Evolutionary conservation across 2,113 vertebrate species (phyloP).

Genomic region (Sclerurus mexicanus): DNA sequence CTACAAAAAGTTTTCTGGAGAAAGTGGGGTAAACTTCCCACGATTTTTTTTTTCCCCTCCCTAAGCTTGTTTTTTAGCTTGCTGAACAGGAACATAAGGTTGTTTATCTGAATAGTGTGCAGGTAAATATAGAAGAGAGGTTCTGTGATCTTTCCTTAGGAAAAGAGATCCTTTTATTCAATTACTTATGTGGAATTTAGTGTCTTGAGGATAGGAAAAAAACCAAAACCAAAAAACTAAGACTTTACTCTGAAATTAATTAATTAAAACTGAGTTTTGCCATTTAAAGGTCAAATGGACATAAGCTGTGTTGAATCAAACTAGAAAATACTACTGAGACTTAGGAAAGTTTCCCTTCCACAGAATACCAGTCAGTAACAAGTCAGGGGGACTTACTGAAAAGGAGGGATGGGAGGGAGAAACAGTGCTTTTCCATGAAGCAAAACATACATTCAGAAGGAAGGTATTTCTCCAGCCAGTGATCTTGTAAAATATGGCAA

Average conservation of each 20-base stretch:
- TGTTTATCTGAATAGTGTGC: neutral
- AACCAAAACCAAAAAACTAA: neutral
- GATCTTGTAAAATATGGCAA: neutral
- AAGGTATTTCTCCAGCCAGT: neutral
- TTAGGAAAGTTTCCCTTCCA: neutral
- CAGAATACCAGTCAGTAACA: neutral
- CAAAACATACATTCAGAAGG: neutral
- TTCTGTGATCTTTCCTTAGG: neutral
- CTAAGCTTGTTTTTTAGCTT: neutral
- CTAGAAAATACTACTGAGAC: neutral
- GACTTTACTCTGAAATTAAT: neutral
- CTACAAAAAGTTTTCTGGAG: neutral
- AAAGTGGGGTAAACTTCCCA: neutral
- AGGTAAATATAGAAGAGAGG: neutral
- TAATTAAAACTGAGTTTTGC: neutral
- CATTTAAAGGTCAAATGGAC: conserved; percentile 31
- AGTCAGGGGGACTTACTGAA: neutral
- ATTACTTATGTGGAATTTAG: neutral
- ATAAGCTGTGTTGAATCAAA: neutral
- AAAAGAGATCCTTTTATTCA: neutral
- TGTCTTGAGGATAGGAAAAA: neutral
- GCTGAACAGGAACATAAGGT: neutral
- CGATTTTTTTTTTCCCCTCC: neutral
- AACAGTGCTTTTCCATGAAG: neutral
- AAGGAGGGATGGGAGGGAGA: neutral